Percentiles rank a stretch among this genome's conserved stretches.
Conservation (phyloP, 2,797 vertebrate species). For the Allobates femoralis region DNA sequence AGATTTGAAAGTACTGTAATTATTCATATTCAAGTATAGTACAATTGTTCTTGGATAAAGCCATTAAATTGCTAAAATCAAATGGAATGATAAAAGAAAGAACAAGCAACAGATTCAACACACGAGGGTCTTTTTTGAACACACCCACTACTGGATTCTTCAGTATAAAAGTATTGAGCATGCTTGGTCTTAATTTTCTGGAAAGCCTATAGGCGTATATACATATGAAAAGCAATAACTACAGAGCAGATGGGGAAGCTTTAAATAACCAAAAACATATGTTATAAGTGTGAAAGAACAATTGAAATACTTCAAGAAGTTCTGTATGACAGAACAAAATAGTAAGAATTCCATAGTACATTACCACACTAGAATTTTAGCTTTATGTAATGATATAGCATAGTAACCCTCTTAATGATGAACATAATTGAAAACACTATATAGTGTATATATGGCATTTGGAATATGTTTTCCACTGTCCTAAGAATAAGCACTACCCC, state of each 20-base stretch:
- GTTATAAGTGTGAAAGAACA: constrained; percentile 7
- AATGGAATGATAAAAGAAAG: not conserved
- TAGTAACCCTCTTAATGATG: too few relatives aligned
- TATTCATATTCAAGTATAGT: not conserved
- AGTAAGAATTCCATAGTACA: too few relatives aligned
- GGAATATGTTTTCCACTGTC: too few relatives aligned
- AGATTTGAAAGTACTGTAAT: not conserved
- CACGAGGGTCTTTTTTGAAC: not conserved
- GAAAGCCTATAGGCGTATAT: not conserved
- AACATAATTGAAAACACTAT: too few relatives aligned
- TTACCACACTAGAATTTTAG: too few relatives aligned
- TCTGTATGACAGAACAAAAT: too few relatives aligned
- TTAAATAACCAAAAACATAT: constrained; percentile 24
- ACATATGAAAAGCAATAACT: not conserved
- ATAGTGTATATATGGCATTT: too few relatives aligned
- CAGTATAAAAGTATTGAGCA: not conserved
- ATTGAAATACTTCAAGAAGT: not conserved
- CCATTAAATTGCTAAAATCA: not conserved
- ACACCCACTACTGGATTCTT: not conserved
- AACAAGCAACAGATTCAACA: not conserved
- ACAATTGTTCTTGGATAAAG: not conserved
- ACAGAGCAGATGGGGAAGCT: not conserved
- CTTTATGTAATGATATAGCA: too few relatives aligned
- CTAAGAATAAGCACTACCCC: too few relatives aligned
- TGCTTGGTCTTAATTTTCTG: not conserved